Evolutionary conservation across 2,797 vertebrate species (phyloP).

Genomic region (Pempheris klunzingeri): DNA sequence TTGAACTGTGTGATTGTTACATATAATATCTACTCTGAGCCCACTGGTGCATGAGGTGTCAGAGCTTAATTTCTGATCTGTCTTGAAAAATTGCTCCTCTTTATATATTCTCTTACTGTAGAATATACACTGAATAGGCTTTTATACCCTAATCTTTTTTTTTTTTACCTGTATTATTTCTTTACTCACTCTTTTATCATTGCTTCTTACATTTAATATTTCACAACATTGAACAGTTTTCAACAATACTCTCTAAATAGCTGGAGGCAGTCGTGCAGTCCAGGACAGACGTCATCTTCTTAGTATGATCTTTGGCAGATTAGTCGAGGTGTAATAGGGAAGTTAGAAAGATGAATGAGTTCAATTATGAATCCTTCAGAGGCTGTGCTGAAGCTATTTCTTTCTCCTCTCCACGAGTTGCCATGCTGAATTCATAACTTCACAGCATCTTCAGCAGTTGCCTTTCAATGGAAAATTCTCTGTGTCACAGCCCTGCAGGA

Average conservation of each 20-base stretch:
- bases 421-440: constrained; percentile 51
- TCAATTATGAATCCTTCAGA: constrained; percentile 71
- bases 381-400: constrained; percentile 56
- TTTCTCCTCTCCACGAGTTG: constrained; percentile 32
- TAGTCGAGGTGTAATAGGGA: constrained; percentile 40
- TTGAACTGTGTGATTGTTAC: constrained; percentile 10
- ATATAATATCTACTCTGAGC: constrained; percentile 15
- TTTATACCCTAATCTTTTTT: background rate
- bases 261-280: constrained; percentile 33
- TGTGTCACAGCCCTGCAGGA: constrained; percentile 12
- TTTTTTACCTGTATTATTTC: background rate
- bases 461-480: constrained; percentile 7
- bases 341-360: constrained; percentile 68
- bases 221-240: background rate
- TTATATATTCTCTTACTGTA: background rate
- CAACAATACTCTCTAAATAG: background rate
- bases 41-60: background rate
- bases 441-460: constrained; percentile 18
- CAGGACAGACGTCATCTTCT: constrained; percentile 24
- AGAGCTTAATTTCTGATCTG: background rate
- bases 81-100: background rate
- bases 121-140: background rate
- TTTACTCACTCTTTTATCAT: background rate
- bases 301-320: constrained; percentile 24
- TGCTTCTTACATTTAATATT: background rate